Evolutionary conservation across 2,888 invertebrate species (phyloP).

Genomic region (Hypomecis punctinalis): DNA sequence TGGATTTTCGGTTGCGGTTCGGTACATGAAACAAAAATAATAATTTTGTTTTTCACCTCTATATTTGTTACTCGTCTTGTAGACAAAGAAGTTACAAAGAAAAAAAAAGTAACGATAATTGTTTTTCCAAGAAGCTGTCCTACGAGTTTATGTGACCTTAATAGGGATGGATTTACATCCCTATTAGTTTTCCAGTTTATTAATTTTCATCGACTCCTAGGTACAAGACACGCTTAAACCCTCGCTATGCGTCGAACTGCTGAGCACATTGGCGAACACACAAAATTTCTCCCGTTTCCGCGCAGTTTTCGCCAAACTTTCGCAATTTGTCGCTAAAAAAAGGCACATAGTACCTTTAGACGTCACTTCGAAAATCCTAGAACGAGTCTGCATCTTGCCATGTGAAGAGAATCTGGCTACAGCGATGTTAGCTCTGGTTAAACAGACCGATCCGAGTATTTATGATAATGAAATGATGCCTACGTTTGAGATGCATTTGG

Average conservation of each 20-base stretch:
- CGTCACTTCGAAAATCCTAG: conserved; percentile 61
- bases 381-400: conserved; percentile 68
- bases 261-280: conserved; percentile 63
- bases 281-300: conserved; percentile 75
- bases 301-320: conserved; percentile 62
- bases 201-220: not conserved
- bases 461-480: conserved; percentile 55
- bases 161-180: no score
- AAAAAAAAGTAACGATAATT: no score
- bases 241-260: conserved; percentile 51
- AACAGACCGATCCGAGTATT: conserved; percentile 57
- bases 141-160: no score
- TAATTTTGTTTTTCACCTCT: no score
- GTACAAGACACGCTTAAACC: not conserved
- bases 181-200: not conserved
- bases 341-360: conserved; percentile 51
- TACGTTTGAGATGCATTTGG: conserved; percentile 59
- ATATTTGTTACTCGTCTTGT: no score
- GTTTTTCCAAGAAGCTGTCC: no score
- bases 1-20: no score
- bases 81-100: no score
- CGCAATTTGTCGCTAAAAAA: conserved; percentile 55
- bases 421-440: conserved; percentile 60
- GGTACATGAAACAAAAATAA: no score
- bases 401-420: conserved; percentile 55